Evolutionary conservation across 2,797 vertebrate species (phyloP).

Genomic region (Hoplostethus mediterraneus): DNA sequence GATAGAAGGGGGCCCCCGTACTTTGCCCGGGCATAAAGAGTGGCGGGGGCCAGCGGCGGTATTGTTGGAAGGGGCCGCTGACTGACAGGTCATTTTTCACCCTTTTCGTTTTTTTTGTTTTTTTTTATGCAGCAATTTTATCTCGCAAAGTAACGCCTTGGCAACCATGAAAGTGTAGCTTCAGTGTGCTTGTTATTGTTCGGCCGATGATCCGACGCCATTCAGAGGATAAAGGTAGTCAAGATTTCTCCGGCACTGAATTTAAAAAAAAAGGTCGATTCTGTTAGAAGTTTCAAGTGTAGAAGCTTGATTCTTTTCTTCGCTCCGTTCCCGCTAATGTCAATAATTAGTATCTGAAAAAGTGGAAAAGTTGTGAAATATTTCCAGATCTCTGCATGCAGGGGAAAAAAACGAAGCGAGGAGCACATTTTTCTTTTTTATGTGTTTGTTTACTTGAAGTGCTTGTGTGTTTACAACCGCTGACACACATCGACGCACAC

Average conservation of each 20-base stretch:
- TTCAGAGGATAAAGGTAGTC: conserved; percentile 55
- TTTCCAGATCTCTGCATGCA: conserved; percentile 5
- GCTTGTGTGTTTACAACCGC: conserved; percentile 53
- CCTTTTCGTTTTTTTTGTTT: conserved; percentile 74
- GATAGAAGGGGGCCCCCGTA: conserved; percentile 82
- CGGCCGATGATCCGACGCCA: conserved; percentile 63
- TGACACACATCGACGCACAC: conserved; percentile 30
- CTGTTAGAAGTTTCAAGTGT: conserved; percentile 21
- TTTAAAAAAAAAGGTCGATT: conserved; percentile 39
- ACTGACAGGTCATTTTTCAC: conserved; percentile 78
- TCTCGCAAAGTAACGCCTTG: conserved; percentile 79
- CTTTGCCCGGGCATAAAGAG: conserved; percentile 81
- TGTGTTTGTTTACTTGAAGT: conserved; percentile 57
- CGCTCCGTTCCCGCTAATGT: conserved; percentile 14
- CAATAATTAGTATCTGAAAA: neutral
- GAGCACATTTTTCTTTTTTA: conserved; percentile 40
- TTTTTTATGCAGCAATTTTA: conserved; percentile 75
- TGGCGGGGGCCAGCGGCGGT: conserved; percentile 76
- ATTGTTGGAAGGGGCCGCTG: conserved; percentile 80
- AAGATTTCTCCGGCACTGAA: conserved; percentile 23
- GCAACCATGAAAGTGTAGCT: conserved; percentile 76
- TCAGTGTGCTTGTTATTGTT: conserved; percentile 69
- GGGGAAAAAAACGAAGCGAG: conserved; percentile 32
- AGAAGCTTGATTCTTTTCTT: conserved; percentile 3
- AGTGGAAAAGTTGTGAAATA: conserved; percentile 7